Base-by-base conservation (phyloP, 1,140 invertebrate species). In the Spodoptera frugiperda region DNA sequence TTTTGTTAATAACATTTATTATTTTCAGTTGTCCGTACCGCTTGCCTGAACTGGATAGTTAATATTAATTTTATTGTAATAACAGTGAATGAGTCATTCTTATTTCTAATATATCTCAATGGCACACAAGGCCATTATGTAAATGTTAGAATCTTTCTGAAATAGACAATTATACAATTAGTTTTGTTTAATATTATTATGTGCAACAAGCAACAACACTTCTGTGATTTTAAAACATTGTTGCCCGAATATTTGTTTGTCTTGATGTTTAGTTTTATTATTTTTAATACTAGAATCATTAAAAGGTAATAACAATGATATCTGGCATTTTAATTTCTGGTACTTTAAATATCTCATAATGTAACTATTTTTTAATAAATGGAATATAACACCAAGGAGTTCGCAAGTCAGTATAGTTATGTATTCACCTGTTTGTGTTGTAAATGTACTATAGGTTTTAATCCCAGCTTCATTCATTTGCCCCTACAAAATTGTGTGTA, bases 41-140 rank as follows among this genome's bases (percentile, higher is more conserved):
- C 79, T 84, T 82, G 82, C 82, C 76, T 82, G 82, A 79, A 81
- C 82, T 80, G 78, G 74, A 82, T 84, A 87, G 80, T 78, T 81
- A 79, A 84, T 81, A 68, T 80, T 77, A 59, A 55, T 70, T 73
- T 83, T 79, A 74, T 44, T 73, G 14, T 59, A 55, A 72, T 46
- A 65, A 48, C 53, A 78, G 71, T 78, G 67, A 70, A 70, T 61
- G 57, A 80, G 72, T 80, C 71, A 77, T 78, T 77, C 51, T 68
- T 73, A 19, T 77, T 70, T 71, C 19, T 61, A 70, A 68, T 65
- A 57, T 57, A 72, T 73, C 30, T 51, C 30, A 17, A 78, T 73
- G 57, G 71, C 57, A 30, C 21, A 49, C 25, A 21, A 67, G 39
- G 59, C 30, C 77, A 65, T 73, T 68, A 19, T 71, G 61, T 57